Base-by-base conservation (phyloP, 92 coral and sea anemone species). In the Porites evermanni region DNA sequence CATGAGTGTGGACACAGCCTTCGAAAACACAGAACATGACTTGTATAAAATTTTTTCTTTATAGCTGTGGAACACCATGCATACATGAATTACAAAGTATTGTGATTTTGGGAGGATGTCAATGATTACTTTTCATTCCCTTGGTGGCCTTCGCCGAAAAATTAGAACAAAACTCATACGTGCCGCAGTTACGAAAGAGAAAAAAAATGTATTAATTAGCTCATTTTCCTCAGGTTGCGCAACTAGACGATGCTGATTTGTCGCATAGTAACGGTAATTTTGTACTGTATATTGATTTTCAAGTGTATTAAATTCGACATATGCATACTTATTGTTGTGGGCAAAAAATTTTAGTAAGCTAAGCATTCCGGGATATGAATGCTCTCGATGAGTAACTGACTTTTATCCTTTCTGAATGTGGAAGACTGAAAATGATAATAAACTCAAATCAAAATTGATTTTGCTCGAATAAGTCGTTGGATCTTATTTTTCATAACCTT, bases 401-500 rank as follows among this genome's bases (percentile, higher is more conserved):
- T 54, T 54, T 54, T 38, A 38, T 38, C 47, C 47, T 38, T 38
- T 38, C 47, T 5, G 47, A 38, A 38, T 38, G 6, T 38, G 47
- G 6, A 38, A 38, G 6, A 38, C 47, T 38, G 47, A 38, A 38
- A 38, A 38, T 38, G 47, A 38, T 3, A 38, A 38, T 38, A 38
- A 38, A 38, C 47, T 38, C 7, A 38, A 38, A 38, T 38, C 47
- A 4, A 38, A 38, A 56, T 10, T 56, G 61, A 0, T 56, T 8
- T 56, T 0, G 61, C 14, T 11, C 61, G 61, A 56, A 11, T 56
- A 11, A 11, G 61, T 5, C 16, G 11, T 13, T 19, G n/a, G 10
- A 23, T 67, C 11, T 67, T 47, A 54, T 32, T 54, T 75, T 75
- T 12, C 21, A 66, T 56, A 75, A 54, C 79, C 67, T 56, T 24